These are phyloP conservation scores for Percopsis omiscomaycus DNA, from an alignment of 2,797 vertebrate genomes.

Conservation along the genomic window DNA sequence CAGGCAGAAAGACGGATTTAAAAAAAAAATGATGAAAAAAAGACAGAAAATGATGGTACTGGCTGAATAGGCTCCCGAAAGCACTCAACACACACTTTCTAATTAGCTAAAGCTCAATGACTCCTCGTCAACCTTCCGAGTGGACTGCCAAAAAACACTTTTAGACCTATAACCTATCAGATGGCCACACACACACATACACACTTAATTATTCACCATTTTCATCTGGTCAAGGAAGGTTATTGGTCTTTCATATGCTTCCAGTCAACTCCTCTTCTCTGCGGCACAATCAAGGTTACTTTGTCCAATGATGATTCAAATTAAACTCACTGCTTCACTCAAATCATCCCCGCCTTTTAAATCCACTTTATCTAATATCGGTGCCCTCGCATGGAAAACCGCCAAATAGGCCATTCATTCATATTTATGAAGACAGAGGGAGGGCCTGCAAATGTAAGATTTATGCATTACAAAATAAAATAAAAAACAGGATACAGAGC, in stretches of 20 bases:
- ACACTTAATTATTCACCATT: constrained; percentile 23
- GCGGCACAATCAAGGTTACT: constrained; percentile 57
- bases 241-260: constrained; percentile 12
- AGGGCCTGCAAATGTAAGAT: constrained; percentile 43
- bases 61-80: background rate
- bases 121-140: constrained; percentile 20
- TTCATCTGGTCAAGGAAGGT: constrained; percentile 41
- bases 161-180: constrained; percentile 17
- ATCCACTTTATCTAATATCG: constrained; percentile 63
- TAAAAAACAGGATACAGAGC: background rate
- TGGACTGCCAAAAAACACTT: constrained; percentile 23
- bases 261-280: constrained; percentile 47
- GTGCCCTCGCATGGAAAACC: constrained; percentile 58
- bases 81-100: background rate
- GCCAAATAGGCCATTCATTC: constrained; percentile 53
- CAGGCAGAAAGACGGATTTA: background rate
- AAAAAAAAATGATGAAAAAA: no score
- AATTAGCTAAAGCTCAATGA: constrained; percentile 21
- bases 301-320: constrained; percentile 57
- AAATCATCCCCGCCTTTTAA: constrained; percentile 62
- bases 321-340: constrained; percentile 40
- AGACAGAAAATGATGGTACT: background rate
- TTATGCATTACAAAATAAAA: constrained; percentile 54
- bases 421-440: constrained; percentile 59
- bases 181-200: constrained; percentile 11